These are phyloP conservation scores for Anoura caudifer DNA, from an alignment of 2,113 vertebrate genomes.

Conservation along the genomic window DNA sequence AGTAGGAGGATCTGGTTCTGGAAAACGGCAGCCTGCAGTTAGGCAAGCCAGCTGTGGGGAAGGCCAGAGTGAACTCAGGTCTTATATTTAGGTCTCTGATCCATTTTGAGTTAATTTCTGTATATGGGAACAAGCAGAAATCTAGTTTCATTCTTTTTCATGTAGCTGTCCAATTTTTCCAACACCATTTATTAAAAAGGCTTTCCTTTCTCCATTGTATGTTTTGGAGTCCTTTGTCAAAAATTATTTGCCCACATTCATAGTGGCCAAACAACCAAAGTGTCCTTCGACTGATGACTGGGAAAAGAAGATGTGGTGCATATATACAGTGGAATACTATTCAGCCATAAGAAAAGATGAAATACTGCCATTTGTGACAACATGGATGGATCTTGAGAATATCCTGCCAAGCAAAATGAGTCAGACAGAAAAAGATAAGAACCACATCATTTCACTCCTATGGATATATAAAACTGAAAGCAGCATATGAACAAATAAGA, in stretches of 20 bases:
- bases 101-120: not conserved
- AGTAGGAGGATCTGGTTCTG: rapidly evolving
- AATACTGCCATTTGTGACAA: not conserved
- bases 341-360: not conserved
- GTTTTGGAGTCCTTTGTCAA: not conserved
- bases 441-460: too few relatives aligned
- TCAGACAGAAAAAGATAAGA: too few relatives aligned
- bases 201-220: too few relatives aligned
- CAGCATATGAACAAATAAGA: too few relatives aligned
- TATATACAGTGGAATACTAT: not conserved
- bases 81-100: not conserved
- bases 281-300: not conserved
- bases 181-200: too few relatives aligned
- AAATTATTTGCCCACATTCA: not conserved
- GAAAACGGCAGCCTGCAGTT: not conserved
- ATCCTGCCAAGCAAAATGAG: not conserved
- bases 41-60: too few relatives aligned
- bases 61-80: not conserved
- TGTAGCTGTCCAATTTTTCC: too few relatives aligned
- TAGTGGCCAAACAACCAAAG: not conserved
- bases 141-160: too few relatives aligned
- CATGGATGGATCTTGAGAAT: not conserved
- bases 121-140: too few relatives aligned
- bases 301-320: not conserved
- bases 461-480: too few relatives aligned